Evolutionary conservation across 1,140 invertebrate genomes (phyloP).

Genomic region (Pseudomyrmex gracilis): DNA sequence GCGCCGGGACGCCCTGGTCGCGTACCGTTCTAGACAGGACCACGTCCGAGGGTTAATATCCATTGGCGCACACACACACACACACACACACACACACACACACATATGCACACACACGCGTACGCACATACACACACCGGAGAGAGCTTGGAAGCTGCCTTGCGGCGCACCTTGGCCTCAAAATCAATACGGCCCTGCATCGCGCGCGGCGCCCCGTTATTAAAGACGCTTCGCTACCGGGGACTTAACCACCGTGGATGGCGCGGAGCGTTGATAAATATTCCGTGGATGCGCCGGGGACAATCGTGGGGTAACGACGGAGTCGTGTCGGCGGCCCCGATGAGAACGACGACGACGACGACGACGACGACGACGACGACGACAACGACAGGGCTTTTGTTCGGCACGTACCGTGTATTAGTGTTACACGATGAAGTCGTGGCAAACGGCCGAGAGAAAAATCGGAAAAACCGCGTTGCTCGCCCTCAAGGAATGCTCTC

Average conservation of each 20-base stretch:
- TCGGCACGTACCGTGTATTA: conserved; percentile 64
- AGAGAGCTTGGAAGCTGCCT: conserved; percentile 54
- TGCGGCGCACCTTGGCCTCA: conserved; percentile 63
- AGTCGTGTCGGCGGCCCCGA: conserved; percentile 59
- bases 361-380: conserved; percentile 34
- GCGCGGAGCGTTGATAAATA: conserved; percentile 68
- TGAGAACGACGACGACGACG: conserved; percentile 24
- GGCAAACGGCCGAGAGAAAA: conserved; percentile 59
- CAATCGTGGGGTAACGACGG: conserved; percentile 68
- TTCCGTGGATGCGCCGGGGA: conserved; percentile 68
- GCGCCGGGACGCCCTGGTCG: conserved; percentile 5
- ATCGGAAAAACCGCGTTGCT: conserved; percentile 44
- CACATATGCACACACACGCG: background rate
- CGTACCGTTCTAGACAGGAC: conserved; percentile 21
- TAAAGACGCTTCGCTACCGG: conserved; percentile 63
- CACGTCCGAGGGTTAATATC: conserved; percentile 68
- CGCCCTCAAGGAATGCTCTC: conserved; percentile 30
- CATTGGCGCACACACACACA: conserved; percentile 52
- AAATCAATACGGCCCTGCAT: conserved; percentile 73
- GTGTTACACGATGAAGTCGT: conserved; percentile 56
- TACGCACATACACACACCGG: background rate
- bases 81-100: background rate
- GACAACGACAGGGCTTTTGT: conserved; percentile 62
- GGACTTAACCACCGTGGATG: conserved; percentile 40
- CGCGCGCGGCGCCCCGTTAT: conserved; percentile 66